phyloP scores from a whole-genome alignment of 1,140 invertebrate genomes.

The Drosophila murphyi region DNA sequence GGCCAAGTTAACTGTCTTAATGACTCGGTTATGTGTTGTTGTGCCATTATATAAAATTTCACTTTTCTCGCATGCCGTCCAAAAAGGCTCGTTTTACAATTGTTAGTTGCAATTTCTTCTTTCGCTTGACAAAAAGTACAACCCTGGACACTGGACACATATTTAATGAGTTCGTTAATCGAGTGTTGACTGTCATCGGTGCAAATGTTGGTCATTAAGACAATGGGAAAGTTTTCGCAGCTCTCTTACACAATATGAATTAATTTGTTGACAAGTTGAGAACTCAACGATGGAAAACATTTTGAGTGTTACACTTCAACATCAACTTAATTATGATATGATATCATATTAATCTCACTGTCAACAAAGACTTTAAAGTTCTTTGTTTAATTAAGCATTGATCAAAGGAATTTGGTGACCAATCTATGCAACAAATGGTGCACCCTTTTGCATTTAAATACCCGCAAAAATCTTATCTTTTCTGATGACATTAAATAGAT shows the following conservation, averaged over 20 bases:
- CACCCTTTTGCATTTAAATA: no score
- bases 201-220: constrained; percentile 45
- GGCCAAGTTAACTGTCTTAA: constrained; percentile 75
- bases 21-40: constrained; percentile 67
- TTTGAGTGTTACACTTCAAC: no score
- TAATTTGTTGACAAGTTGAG: constrained; percentile 1
- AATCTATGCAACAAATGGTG: no score
- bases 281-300: background rate
- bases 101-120: constrained; percentile 41
- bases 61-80: constrained; percentile 57
- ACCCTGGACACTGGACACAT: constrained; percentile 1
- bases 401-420: no score
- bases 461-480: no score
- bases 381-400: no score
- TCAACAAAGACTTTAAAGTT: background rate
- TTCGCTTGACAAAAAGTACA: constrained; percentile 8
- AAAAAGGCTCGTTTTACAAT: constrained; percentile 65
- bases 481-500: no score
- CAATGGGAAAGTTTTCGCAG: constrained; percentile 32
- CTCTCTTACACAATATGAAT: constrained; percentile 41
- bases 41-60: constrained; percentile 75
- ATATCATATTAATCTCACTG: no score
- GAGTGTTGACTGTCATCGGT: constrained; percentile 4
- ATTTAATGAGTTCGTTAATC: constrained; percentile 39
- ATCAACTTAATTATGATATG: no score